These are phyloP conservation scores for Ametastegia equiseti DNA, from an alignment of 2,888 invertebrate species.

Conservation along the genomic window DNA sequence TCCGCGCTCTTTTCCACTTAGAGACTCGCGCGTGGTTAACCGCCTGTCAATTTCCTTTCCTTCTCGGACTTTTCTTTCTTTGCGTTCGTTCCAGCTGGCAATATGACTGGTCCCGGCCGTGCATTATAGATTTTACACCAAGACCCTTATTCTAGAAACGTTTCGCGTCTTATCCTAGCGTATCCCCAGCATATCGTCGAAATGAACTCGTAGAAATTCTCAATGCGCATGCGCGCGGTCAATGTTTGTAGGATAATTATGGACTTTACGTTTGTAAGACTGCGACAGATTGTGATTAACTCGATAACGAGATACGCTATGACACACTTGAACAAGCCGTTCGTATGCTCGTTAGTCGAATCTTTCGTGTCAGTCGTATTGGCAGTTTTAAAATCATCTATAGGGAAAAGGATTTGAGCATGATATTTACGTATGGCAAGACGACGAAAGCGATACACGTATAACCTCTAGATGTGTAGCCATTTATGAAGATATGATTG, in stretches of 20 bases:
- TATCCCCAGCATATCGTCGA: neutral
- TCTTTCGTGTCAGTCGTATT: neutral
- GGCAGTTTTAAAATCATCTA: neutral
- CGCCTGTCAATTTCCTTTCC: too few relatives aligned
- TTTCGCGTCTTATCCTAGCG: neutral
- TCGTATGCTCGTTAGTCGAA: neutral
- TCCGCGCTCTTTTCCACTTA: too few relatives aligned
- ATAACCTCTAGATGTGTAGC: neutral
- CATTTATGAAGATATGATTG: neutral
- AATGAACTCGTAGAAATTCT: neutral
- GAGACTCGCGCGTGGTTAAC: too few relatives aligned
- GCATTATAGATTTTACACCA: too few relatives aligned
- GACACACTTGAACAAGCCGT: neutral
- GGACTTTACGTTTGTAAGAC: neutral
- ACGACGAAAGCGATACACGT: neutral
- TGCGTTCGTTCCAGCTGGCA: too few relatives aligned
- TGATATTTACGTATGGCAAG: too few relatives aligned
- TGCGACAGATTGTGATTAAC: neutral
- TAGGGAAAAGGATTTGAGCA: neutral
- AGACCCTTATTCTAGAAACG: neutral
- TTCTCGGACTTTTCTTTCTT: too few relatives aligned
- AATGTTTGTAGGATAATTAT: neutral
- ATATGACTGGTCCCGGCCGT: too few relatives aligned
- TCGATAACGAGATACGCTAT: neutral
- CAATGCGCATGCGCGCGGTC: neutral